These are phyloP conservation scores for Burhinus oedicnemus DNA, from an alignment of 2,113 vertebrate genomes.

Conservation along the genomic window DNA sequence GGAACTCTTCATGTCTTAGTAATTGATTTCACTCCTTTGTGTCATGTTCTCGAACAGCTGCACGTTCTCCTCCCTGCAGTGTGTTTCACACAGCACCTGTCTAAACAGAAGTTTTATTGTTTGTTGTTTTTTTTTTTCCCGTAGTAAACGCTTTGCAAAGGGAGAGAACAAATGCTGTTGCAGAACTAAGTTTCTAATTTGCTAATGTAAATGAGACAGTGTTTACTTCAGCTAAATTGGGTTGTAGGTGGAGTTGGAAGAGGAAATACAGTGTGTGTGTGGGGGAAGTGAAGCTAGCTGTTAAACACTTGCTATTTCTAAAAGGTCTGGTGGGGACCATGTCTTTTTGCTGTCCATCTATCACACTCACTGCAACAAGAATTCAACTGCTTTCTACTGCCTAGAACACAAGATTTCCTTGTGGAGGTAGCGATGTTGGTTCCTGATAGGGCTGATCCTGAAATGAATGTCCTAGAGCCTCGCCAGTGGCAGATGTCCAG, in stretches of 20 bases:
- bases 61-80: not conserved
- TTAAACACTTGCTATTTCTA: not conserved
- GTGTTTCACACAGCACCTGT: not conserved
- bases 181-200: not conserved
- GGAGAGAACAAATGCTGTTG: not conserved
- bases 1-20: not conserved
- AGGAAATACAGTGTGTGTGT: not conserved
- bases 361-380: not conserved
- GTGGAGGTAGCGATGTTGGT: not conserved
- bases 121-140: too few species aligned
- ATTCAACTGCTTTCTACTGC: not conserved
- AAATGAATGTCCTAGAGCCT: not conserved
- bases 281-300: not conserved
- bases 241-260: not conserved
- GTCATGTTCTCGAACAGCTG: not conserved
- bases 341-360: not conserved
- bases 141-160: not conserved
- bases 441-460: not conserved
- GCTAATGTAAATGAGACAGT: not conserved
- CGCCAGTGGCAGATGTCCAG: too few species aligned
- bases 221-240: not conserved
- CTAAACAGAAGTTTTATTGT: not conserved
- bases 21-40: constrained; percentile 11
- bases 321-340: not conserved
- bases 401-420: not conserved